Evolutionary conservation across 2,797 vertebrate species (phyloP).

Genomic region (Lophius americanus): DNA sequence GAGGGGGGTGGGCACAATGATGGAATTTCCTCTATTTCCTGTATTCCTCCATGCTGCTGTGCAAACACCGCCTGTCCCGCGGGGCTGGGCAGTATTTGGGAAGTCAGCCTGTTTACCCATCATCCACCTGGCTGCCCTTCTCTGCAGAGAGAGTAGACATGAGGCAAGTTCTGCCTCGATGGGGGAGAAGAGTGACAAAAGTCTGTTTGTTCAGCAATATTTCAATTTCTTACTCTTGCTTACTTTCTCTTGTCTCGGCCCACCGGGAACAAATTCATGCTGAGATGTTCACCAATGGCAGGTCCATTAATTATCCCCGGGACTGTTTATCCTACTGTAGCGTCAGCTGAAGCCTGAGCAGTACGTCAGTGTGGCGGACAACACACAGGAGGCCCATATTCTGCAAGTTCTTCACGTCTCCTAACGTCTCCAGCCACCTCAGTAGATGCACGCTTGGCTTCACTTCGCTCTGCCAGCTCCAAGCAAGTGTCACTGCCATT

Average conservation of each 20-base stretch:
- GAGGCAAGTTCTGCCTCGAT: constrained; percentile 20
- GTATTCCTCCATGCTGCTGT: constrained; percentile 68
- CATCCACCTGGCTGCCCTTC: constrained; percentile 71
- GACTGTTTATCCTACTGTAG: constrained; percentile 55
- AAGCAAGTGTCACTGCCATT: constrained; percentile 39
- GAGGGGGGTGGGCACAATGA: constrained; percentile 22
- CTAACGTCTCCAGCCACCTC: constrained; percentile 21
- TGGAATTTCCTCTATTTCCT: constrained; percentile 79
- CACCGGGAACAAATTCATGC: constrained; percentile 41
- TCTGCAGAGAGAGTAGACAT: constrained; percentile 58
- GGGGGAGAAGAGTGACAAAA: constrained; percentile 30
- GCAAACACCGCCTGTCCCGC: constrained; percentile 68
- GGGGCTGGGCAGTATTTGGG: constrained; percentile 61
- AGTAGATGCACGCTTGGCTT: constrained; percentile 50
- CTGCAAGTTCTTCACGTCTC: constrained; percentile 20
- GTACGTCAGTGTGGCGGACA: constrained; percentile 46
- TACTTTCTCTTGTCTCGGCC: constrained; percentile 46
- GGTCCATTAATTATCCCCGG: constrained; percentile 50
- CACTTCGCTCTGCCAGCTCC: constrained; percentile 17
- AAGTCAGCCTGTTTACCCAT: constrained; percentile 74
- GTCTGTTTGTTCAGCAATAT: constrained; percentile 69
- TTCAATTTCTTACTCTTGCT: constrained; percentile 50
- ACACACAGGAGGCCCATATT: constrained; percentile 44
- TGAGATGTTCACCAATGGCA: constrained; percentile 55
- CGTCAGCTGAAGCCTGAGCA: constrained; percentile 35